Percentiles rank a stretch among this genome's conserved stretches.
These are phyloP conservation scores for Borostomias antarcticus DNA, from an alignment of 2,797 vertebrate genomes.

Conservation along the genomic window DNA sequence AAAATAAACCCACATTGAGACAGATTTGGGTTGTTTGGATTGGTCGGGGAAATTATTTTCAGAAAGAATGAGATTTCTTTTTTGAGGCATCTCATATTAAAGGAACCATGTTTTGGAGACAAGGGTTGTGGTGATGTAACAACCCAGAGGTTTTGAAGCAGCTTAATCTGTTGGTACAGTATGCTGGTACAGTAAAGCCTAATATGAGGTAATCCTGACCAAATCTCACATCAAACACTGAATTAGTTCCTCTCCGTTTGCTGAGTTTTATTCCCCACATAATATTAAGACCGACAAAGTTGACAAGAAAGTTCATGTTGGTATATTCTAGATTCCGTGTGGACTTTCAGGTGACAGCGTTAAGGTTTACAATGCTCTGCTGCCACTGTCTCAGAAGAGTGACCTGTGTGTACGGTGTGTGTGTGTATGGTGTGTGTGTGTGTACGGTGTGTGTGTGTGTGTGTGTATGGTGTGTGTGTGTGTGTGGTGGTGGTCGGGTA, in stretches of 20 bases:
- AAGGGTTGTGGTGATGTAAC: slow-evolving; percentile 60
- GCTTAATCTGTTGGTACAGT: slow-evolving; percentile 44
- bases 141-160: slow-evolving; percentile 29
- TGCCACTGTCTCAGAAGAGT: too few species aligned
- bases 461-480: too few species aligned
- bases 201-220: slow-evolving; percentile 24
- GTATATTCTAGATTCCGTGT: too few species aligned
- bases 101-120: slow-evolving; percentile 47
- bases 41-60: too few species aligned
- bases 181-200: neutral
- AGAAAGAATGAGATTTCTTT: slow-evolving; percentile 36
- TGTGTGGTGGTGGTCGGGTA: too few species aligned
- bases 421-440: too few species aligned
- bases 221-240: slow-evolving; percentile 33
- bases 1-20: slow-evolving; percentile 8
- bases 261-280: neutral
- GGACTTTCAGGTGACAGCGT: too few species aligned
- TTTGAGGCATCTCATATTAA: slow-evolving; percentile 49
- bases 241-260: slow-evolving; percentile 18
- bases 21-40: slow-evolving; percentile 26
- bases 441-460: too few species aligned
- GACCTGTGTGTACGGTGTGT: too few species aligned
- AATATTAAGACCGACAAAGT: neutral
- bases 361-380: too few species aligned
- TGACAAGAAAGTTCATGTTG: too few species aligned